Evolutionary conservation across 1,140 invertebrate genomes (phyloP).

Genomic region (Drosophila sp.): DNA sequence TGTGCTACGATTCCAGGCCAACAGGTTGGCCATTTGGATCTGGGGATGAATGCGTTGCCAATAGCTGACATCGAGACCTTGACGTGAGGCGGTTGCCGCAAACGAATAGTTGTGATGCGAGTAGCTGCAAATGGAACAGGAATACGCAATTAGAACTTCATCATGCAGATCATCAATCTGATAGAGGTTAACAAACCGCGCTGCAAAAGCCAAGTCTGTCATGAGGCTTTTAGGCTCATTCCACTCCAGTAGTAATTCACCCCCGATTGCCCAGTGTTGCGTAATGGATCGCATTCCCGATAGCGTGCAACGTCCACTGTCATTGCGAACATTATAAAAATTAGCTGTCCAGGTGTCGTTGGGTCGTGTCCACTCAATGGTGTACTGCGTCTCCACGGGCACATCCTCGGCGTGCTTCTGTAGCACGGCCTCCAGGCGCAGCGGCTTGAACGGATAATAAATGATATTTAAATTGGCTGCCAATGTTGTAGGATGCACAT

Average conservation of each 20-base stretch:
- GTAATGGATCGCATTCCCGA: constrained; percentile 72
- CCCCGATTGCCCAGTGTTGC: constrained; percentile 69
- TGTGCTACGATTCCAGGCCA: constrained; percentile 77
- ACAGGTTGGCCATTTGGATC: constrained; percentile 78
- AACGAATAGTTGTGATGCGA: constrained; percentile 64
- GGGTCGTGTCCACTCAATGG: constrained; percentile 67
- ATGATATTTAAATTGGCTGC: constrained; percentile 75
- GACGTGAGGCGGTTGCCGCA: constrained; percentile 66
- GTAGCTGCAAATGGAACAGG: constrained; percentile 38
- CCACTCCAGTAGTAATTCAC: constrained; percentile 76
- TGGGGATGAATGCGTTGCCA: constrained; percentile 79
- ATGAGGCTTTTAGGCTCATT: constrained; percentile 55
- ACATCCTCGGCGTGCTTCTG: constrained; percentile 52
- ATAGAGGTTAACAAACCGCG: constrained; percentile 50
- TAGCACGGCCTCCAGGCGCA: constrained; percentile 72
- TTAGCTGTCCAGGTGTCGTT: constrained; percentile 73
- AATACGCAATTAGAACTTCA: neutral
- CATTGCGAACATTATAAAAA: constrained; percentile 68
- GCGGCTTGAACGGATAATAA: constrained; percentile 69
- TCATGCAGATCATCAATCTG: neutral
- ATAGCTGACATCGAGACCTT: constrained; percentile 78
- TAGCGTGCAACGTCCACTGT: constrained; percentile 73
- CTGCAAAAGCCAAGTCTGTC: constrained; percentile 67
- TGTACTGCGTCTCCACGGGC: constrained; percentile 66
- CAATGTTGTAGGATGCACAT: constrained; percentile 77